These are phyloP conservation scores for Oreochromis mossambicus DNA, from an alignment of 2,797 vertebrate genomes.

Conservation along the genomic window DNA sequence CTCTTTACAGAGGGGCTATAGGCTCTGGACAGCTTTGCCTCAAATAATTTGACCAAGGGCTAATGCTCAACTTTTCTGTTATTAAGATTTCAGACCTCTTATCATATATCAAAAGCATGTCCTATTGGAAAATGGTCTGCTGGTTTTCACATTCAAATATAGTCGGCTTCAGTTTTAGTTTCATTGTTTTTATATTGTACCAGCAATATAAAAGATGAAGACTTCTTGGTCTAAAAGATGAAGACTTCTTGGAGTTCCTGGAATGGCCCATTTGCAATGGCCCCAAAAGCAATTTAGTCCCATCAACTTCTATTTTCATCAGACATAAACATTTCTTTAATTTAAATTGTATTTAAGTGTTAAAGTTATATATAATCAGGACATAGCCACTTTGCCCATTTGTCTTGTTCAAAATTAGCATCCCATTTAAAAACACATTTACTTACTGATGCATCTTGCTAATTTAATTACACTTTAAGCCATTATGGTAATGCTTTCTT, in stretches of 20 bases:
- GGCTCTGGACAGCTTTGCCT: not conserved
- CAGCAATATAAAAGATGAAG: not conserved
- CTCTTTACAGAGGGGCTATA: constrained; percentile 1
- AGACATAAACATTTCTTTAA: not conserved
- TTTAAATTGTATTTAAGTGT: not conserved
- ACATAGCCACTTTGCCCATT: not conserved
- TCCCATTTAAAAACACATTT: not conserved
- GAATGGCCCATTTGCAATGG: not conserved
- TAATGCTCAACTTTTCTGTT: not conserved
- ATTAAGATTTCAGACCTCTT: not conserved
- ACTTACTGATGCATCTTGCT: not conserved
- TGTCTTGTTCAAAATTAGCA: not conserved
- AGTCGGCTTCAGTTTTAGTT: not conserved
- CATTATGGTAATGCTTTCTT: not conserved
- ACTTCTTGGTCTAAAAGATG: not conserved
- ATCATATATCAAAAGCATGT: not conserved
- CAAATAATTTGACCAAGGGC: not conserved
- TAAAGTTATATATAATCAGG: not conserved
- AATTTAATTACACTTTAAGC: not conserved
- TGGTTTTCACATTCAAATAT: not conserved
- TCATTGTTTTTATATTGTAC: not conserved
- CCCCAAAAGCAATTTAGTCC: not conserved
- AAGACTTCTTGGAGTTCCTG: not conserved
- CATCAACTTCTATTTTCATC: not conserved
- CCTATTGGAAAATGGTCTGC: not conserved